phyloP scores from a whole-genome alignment of 1,140 invertebrate species.

The Orchesella cincta region DNA sequence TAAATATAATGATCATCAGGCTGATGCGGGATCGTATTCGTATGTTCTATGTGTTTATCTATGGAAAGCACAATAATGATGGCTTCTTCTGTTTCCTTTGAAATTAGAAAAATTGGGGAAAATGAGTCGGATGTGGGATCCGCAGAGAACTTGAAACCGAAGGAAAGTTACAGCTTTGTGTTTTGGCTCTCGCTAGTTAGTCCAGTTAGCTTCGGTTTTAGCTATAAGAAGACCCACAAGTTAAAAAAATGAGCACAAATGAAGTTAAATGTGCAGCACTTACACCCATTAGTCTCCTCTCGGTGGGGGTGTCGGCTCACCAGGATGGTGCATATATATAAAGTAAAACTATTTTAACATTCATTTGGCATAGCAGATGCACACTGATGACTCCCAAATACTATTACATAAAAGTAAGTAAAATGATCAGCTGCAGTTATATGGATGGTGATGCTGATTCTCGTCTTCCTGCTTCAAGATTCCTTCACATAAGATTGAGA shows the following conservation, averaged over 20 bases:
- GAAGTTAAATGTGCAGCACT: conserved; percentile 20
- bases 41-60: background rate
- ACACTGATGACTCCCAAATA: background rate
- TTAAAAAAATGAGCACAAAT: background rate
- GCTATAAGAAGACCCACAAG: background rate
- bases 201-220: conserved; percentile 17
- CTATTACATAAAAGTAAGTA: background rate
- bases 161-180: background rate
- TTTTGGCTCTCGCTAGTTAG: background rate
- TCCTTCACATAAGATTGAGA: conserved; percentile 1
- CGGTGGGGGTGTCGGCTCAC: background rate
- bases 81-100: background rate
- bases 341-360: background rate
- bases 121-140: background rate
- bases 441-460: background rate
- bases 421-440: background rate
- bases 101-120: background rate
- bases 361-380: background rate
- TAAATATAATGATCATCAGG: background rate
- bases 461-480: background rate
- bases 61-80: background rate
- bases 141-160: background rate
- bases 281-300: conserved; percentile 17
- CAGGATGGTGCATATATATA: background rate
- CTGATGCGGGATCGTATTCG: background rate